These are phyloP conservation scores for Trissonchulus sp. DNA, from an alignment of 2,888 invertebrate species.

Conservation along the genomic window DNA sequence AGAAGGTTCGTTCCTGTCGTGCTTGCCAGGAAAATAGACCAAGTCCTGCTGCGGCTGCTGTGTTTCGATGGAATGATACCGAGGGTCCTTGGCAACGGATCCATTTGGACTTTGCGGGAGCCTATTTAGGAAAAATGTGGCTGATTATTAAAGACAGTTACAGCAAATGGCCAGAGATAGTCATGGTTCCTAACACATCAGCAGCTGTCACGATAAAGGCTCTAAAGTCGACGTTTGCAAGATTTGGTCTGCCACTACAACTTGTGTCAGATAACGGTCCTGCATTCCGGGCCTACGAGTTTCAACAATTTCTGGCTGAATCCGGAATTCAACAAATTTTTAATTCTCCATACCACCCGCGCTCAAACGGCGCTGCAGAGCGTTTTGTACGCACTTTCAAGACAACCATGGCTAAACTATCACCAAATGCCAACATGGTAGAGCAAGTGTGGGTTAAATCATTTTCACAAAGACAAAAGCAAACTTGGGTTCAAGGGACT, in stretches of 20 bases:
- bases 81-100: conserved; percentile 42
- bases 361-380: too few relatives aligned
- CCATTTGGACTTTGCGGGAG: conserved; percentile 43
- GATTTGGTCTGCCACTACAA: conserved; percentile 36
- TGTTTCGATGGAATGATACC: too few relatives aligned
- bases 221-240: conserved; percentile 36
- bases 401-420: conserved; percentile 25
- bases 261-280: conserved; percentile 40
- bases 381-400: conserved; percentile 38
- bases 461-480: conserved; percentile 21
- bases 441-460: conserved; percentile 30
- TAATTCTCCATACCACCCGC: conserved; percentile 40
- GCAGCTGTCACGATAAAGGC: conserved; percentile 34
- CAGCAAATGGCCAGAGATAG: conserved; percentile 5
- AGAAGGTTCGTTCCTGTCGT: background rate
- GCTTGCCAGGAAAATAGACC: conserved; percentile 9
- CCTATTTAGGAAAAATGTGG: conserved; percentile 30
- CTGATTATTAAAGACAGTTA: background rate
- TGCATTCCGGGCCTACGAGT: conserved; percentile 31
- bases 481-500: background rate
- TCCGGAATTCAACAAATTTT: conserved; percentile 2
- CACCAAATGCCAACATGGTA: conserved; percentile 11
- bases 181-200: background rate
- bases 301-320: background rate
- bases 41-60: too few relatives aligned